phyloP scores from a whole-genome alignment of 2,888 invertebrate genomes.

The Meteorus colon region DNA sequence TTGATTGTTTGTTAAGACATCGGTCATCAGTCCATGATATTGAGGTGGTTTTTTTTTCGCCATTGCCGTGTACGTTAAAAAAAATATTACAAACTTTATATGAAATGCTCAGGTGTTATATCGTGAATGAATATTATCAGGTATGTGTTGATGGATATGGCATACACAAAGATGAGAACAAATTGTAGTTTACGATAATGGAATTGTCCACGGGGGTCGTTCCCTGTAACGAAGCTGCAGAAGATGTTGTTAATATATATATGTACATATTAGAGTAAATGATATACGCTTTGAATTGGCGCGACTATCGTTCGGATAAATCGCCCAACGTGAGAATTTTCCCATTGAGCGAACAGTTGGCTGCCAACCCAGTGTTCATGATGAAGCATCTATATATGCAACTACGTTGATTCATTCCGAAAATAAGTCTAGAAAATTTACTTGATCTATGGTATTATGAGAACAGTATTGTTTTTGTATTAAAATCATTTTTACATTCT shows the following conservation, averaged over 20 bases:
- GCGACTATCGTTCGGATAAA: slow-evolving; percentile 39
- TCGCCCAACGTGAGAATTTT: slow-evolving; percentile 65
- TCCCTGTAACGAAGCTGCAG: slow-evolving; percentile 61
- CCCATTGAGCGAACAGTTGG: slow-evolving; percentile 65
- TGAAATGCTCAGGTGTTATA: neutral
- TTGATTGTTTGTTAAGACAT: no score
- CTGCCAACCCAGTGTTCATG: neutral
- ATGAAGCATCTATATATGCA: neutral
- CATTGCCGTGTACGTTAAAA: no score
- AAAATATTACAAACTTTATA: no score
- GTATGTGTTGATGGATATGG: neutral
- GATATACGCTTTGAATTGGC: slow-evolving; percentile 10
- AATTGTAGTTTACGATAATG: slow-evolving; percentile 68
- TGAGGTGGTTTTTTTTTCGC: no score
- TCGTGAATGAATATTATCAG: neutral
- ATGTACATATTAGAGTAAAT: slow-evolving; percentile 42
- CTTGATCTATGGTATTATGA: no score
- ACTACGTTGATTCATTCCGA: no score
- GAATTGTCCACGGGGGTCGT: slow-evolving; percentile 69
- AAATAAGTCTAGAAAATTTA: no score
- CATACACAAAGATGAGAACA: slow-evolving; percentile 49
- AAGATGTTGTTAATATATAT: slow-evolving; percentile 33
- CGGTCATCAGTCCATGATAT: no score
- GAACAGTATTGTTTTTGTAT: no score
- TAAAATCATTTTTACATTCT: neutral